Conservation (phyloP, 2,888 invertebrate genomes). For the Cryptocheilus praepositus region DNA sequence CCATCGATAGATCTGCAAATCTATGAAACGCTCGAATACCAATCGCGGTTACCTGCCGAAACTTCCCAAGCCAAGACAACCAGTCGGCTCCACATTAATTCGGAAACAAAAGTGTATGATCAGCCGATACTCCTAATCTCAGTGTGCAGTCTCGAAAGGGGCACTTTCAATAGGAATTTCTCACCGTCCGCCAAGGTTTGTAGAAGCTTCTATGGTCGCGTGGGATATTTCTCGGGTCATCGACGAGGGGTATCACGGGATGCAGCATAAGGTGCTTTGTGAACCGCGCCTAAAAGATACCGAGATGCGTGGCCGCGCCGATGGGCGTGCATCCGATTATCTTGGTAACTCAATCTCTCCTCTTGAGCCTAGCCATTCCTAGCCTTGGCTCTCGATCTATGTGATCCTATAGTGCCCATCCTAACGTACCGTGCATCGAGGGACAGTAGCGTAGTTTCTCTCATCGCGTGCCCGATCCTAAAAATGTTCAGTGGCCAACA, state of each 20-base stretch:
- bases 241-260: constrained; percentile 29
- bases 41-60: too few relatives aligned
- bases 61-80: too few relatives aligned
- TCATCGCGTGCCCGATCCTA: too few relatives aligned
- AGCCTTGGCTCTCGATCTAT: constrained; percentile 38
- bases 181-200: background rate
- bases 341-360: constrained; percentile 70
- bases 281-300: constrained; percentile 50
- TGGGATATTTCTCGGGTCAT: constrained; percentile 27
- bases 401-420: constrained; percentile 30
- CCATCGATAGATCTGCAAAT: background rate
- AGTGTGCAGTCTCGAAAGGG: too few relatives aligned
- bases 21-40: too few relatives aligned
- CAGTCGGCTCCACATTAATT: too few relatives aligned
- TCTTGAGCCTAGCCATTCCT: constrained; percentile 49
- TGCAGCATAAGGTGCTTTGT: constrained; percentile 34
- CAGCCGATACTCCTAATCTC: too few relatives aligned
- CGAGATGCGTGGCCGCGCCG: constrained; percentile 60
- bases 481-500: too few relatives aligned
- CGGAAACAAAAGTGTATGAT: too few relatives aligned
- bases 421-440: constrained; percentile 15
- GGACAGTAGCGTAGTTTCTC: constrained; percentile 22
- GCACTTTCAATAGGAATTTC: constrained; percentile 11
- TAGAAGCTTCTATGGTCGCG: background rate
- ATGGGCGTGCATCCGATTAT: constrained; percentile 71